Base-by-base conservation (phyloP, 2,113 vertebrate genomes). In the Labrus mixtus region DNA sequence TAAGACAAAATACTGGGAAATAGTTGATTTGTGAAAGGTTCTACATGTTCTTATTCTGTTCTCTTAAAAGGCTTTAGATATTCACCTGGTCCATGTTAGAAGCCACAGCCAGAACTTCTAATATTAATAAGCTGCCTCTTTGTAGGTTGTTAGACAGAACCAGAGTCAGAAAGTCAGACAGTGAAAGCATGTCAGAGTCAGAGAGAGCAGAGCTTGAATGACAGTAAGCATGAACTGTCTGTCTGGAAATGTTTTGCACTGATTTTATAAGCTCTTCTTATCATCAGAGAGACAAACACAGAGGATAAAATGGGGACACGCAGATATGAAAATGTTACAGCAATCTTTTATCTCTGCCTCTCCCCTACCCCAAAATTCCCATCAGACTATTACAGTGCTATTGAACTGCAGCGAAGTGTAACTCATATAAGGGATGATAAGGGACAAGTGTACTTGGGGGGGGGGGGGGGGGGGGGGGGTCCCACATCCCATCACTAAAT, bases 231-330 rank as follows among this genome's bases (percentile, higher is more conserved):
- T 78, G 82, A 65, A 75, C 68, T 83, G 85, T 85, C 72, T 78
- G 76, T 82, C 78, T 78, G 23, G 1, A 68, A 87, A 73, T 87
- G 84, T 84, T 73, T 78, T 67, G 69, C 83, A 77, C 55, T 77
- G 85, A 90, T 87, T 82, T 79, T 41, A 56, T 64, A 73, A 83
- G 59, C 79, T 71, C 57, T 73, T 68, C 85, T 89, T 89, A 89
- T 89, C 84, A 80, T 66, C 78, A 60, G 37, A 84, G 69, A 59
- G 56, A 73, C 57, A 82, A 69, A 82, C 60, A 84, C 22, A 59
- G 57, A 74, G 72, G 56, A 81, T 83, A 70, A 82, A 80, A 87
- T 72, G 68, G 50, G 56, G 43, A 25, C 61, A 69, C 51, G 57
- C 2, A 76, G 63, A 85, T 66, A 85, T 76, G 72, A 68, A 84